phyloP scores from a whole-genome alignment of 2,797 vertebrate genomes.

The Gallinago solitaria region DNA sequence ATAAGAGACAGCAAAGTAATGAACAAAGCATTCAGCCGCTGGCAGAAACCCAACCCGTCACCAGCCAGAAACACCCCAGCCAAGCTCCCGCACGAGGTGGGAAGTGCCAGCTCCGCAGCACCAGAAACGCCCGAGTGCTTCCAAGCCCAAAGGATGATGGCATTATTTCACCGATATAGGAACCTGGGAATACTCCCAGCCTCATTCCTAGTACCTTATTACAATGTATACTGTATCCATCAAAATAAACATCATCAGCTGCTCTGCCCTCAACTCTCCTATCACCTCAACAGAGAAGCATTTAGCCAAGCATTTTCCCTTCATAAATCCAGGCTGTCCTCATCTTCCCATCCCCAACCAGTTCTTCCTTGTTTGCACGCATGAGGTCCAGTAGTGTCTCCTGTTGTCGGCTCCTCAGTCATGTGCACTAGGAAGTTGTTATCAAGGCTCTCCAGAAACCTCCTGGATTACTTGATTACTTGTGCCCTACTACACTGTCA shows the following conservation, averaged over 20 bases:
- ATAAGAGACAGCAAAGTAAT: background rate
- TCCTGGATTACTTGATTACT: background rate
- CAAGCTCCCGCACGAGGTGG: fast-evolving
- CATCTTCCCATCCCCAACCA: background rate
- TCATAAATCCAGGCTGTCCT: background rate
- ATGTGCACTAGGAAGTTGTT: background rate
- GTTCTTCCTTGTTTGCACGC: fast-evolving
- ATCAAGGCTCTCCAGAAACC: background rate
- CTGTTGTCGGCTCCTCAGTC: background rate
- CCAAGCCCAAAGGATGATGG: background rate
- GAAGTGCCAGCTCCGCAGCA: background rate
- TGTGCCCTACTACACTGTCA: background rate
- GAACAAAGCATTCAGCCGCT: background rate
- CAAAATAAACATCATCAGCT: background rate
- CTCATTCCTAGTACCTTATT: background rate
- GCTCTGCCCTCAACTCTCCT: background rate
- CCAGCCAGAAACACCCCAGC: background rate
- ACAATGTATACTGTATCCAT: background rate
- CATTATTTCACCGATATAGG: background rate
- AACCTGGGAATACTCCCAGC: background rate
- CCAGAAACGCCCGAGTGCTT: background rate
- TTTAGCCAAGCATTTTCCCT: background rate
- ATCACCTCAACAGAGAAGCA: background rate
- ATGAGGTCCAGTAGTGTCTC: fast-evolving
- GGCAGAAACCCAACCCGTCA: background rate